Evolutionary conservation across 2,888 invertebrate genomes (phyloP).

Genomic region (Nephrotoma appendiculata): DNA sequence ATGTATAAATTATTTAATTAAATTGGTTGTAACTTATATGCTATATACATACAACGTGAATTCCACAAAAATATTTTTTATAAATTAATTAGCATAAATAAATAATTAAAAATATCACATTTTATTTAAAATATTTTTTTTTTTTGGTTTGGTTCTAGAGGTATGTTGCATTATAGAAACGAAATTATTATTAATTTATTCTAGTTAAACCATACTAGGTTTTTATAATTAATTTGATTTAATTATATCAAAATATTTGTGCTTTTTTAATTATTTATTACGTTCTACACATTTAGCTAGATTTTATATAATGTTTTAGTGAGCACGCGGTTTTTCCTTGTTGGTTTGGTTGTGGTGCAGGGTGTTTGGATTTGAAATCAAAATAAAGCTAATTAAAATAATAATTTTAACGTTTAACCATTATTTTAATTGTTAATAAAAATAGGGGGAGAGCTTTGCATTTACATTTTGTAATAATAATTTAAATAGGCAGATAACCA

Average conservation of each 20-base stretch:
- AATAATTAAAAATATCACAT: neutral
- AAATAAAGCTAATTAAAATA: neutral
- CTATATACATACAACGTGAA: neutral
- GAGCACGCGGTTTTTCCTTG: neutral
- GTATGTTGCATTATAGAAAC: neutral
- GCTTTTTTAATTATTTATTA: neutral
- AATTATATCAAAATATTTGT: neutral
- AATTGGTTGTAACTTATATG: neutral
- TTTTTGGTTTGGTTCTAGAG: neutral
- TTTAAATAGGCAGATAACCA: neutral
- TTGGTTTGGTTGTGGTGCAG: neutral
- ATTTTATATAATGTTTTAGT: neutral
- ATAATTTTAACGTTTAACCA: neutral
- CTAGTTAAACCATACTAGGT: neutral
- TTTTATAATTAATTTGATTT: neutral
- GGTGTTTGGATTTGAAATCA: neutral
- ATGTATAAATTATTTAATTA: neutral
- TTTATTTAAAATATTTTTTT: neutral
- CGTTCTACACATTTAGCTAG: neutral
- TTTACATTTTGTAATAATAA: neutral
- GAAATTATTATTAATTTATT: neutral
- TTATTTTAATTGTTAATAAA: neutral
- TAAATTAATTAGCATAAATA: neutral
- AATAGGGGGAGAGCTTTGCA: neutral
- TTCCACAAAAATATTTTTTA: neutral